A percentile compares a stretch with the other conserved stretches of the same genome.
Conservation (phyloP, 2,113 vertebrate species). For the Bujurquina vittata region DNA sequence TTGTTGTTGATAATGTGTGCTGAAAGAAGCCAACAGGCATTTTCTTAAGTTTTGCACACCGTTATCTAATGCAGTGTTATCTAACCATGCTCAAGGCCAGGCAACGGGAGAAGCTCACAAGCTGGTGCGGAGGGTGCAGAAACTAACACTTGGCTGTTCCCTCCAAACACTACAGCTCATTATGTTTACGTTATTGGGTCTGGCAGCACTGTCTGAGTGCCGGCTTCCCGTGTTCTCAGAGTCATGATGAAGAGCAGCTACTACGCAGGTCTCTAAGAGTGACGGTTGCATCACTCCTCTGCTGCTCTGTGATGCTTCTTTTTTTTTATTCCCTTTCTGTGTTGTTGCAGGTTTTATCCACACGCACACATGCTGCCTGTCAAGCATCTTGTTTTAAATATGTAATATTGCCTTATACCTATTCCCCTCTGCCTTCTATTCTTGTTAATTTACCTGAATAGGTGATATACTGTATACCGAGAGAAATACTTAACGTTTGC, state of each 20-base stretch:
- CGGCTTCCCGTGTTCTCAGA: constrained; percentile 9
- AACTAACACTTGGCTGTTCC: constrained; percentile 35
- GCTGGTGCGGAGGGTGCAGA: constrained; percentile 44
- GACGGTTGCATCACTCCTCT: constrained; percentile 5
- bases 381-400: constrained; percentile 4
- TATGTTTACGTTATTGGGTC: constrained; percentile 48
- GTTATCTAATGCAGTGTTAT: constrained; percentile 68
- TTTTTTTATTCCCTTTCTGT: constrained; percentile 2
- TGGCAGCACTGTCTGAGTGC: constrained; percentile 42
- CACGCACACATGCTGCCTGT: neutral
- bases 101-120: constrained; percentile 16
- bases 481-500: neutral
- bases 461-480: neutral
- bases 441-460: neutral
- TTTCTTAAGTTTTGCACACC: constrained; percentile 31
- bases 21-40: constrained; percentile 56
- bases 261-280: constrained; percentile 36
- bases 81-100: constrained; percentile 58
- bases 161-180: constrained; percentile 36
- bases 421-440: neutral
- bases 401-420: neutral
- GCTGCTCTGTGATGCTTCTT: neutral
- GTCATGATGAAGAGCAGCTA: constrained; percentile 34
- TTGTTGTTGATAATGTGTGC: constrained; percentile 47
- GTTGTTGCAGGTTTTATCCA: constrained; percentile 14